phyloP scores from a whole-genome alignment of 2,113 vertebrate genomes.

The Rallus limicola region DNA sequence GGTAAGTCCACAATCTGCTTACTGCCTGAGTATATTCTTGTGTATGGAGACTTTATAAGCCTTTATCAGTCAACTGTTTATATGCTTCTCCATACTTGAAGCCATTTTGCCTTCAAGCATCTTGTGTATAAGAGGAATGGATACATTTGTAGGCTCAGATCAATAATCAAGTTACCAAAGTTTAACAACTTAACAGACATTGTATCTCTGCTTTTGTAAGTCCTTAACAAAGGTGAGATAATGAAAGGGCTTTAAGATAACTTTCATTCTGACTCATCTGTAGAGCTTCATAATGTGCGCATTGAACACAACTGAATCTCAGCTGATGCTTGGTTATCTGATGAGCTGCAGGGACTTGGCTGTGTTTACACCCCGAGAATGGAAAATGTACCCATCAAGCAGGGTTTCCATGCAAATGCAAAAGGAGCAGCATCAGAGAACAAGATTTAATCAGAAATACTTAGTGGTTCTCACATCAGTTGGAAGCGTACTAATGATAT shows the following conservation, averaged over 20 bases:
- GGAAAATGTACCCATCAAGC: not conserved
- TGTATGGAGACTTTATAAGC: not conserved
- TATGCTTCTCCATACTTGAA: not conserved
- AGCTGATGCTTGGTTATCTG: not conserved
- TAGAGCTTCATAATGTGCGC: not conserved
- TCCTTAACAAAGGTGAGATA: slow-evolving; percentile 20
- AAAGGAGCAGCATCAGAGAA: not conserved
- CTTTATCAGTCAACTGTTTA: not conserved
- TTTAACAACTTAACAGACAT: not conserved
- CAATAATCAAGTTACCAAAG: not conserved
- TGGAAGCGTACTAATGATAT: not conserved
- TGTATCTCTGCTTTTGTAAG: not conserved
- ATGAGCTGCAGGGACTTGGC: not conserved
- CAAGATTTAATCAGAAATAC: not conserved
- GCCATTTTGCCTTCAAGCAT: not conserved
- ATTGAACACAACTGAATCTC: not conserved
- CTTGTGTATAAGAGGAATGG: rapidly evolving
- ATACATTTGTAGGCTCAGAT: not conserved
- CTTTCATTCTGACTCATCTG: not conserved
- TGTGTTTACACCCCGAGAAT: not conserved
- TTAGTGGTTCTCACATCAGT: rapidly evolving
- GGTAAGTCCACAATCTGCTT: not conserved
- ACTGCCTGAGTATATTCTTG: not conserved
- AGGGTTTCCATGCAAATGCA: not conserved
- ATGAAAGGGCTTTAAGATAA: not conserved